Base-by-base conservation (phyloP, 2,797 vertebrate genomes). In the Bovichtus diacanthus region DNA sequence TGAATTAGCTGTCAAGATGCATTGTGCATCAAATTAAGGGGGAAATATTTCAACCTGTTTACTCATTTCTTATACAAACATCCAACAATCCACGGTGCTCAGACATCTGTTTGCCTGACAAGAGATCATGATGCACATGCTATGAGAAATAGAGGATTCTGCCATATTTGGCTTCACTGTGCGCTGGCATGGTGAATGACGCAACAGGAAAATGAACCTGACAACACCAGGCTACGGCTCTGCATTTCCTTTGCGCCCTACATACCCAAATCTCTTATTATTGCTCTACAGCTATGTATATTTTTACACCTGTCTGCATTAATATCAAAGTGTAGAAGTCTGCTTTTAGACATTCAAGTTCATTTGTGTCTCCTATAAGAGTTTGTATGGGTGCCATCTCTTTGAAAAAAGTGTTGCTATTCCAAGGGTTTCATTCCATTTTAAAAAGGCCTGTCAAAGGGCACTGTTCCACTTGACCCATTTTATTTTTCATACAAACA, bases 11-110 rank as follows among this genome's bases (percentile, higher is more conserved):
- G 95, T 95, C 95, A 94, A 53, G 65, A 93, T 81, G 65, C 86
- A 94, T 95, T 94, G 93, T 91, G 91, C 91, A 91, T 95, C 95
- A 95, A 95, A 95, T 95, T 95, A 95, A 88, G 56, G 76, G 70
- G 76, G 50, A 71, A 82, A 82, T 86, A 86, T 92, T 91, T 86
- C 76, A 86, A 82, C 90, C 87, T 91, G 91, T 94, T 93, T 93
- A 94, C 91, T 90, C 81, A 82, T 92, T 88, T 89, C 81, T 88
- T 77, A 70, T 62, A 85, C 82, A 90, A 87, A 91, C 88, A 92
- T 91, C 82, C 90, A 85, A 90, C 87, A 90, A 88, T 88, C 73
- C 76, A 51, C 25, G 71, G 78, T 21, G 59, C 86, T 90, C 82
- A 82, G 69, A 84, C 87, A 88, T 91, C 84, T 88, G 89, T 92